Base-by-base conservation (phyloP, 2,113 vertebrate species). In the Xenopus laevis region DNA sequence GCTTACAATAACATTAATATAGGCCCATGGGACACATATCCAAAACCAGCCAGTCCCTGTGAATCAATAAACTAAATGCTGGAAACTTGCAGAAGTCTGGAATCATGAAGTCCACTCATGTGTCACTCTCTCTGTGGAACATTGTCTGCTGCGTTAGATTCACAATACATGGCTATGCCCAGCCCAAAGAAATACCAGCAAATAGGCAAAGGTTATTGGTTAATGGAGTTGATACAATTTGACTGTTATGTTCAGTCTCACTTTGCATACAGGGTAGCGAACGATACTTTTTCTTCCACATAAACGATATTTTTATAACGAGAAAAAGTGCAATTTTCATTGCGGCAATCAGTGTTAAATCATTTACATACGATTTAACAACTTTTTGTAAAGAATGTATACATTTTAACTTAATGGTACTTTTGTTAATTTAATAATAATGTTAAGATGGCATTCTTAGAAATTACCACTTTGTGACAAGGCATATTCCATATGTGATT, bases 191-290 rank as follows among this genome's bases (percentile, higher is more conserved):
- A 70, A 57, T 3, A 27, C 53, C 52, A 68, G 45, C 65, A 50
- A n/a, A 60, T 10, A 50, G 72, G 65, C 68, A 40, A 57, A 84
- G 7, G 71, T 85, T 85, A 80, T 80, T 87, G 84, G 21, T 59
- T n/a, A 66, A 63, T 62, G 87, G 89, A 92, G 88, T 91, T 93
- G 79, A 58, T 89, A 78, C 90, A 86, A 82, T 86, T 27, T 66
- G 89, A 73, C 88, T 88, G 86, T 79, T 79, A 83, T 81, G 69
- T 79, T 82, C 81, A 76, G 88, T 84, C 27, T 0, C 80, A 83
- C 84, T 89, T 88, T 90, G 83, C 88, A 94, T 93, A 98, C 96
- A 98, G 96, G 97, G 96, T 98, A 96, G 92, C 86, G 91, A 92
- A 90, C 85, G 79, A 89, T 89, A 89, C 84, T 90, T 89, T 76